Conservation (phyloP, 1,140 invertebrate species). For the Cydia fagiglandana region DNA sequence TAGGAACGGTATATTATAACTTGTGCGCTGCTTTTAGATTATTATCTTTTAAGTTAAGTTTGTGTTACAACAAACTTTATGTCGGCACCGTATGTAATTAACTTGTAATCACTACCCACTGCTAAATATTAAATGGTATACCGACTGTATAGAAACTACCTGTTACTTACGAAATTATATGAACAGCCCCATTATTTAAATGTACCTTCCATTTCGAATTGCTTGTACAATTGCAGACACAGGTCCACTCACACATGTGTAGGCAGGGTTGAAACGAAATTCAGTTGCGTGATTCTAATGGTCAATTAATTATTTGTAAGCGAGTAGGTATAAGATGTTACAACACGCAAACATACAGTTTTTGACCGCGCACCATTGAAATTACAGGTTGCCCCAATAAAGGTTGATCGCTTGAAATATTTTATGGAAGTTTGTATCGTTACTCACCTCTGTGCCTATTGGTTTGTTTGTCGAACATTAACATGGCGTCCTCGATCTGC, state of each 20-base stretch:
- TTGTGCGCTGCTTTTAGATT: background rate
- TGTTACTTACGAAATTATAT: constrained; percentile 23
- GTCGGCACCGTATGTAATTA: background rate
- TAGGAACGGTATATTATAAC: background rate
- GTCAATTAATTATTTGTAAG: constrained; percentile 31
- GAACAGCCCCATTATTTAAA: background rate
- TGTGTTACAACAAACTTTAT: constrained; percentile 36
- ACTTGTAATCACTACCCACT: constrained; percentile 28
- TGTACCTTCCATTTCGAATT: constrained; percentile 1
- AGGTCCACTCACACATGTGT: background rate
- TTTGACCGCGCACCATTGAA: constrained; percentile 28
- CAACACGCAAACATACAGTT: constrained; percentile 37
- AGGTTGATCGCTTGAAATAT: constrained; percentile 24
- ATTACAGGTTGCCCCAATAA: constrained; percentile 7
- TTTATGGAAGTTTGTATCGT: constrained; percentile 31
- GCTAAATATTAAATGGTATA: constrained; percentile 4
- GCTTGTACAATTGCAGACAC: constrained; percentile 17
- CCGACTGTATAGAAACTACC: background rate
- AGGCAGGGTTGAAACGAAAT: constrained; percentile 8
- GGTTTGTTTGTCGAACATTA: constrained; percentile 99
- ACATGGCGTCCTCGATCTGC: constrained; percentile 99
- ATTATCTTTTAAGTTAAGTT: constrained; percentile 34
- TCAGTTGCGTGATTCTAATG: constrained; percentile 31
- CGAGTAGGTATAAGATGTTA: constrained; percentile 33
- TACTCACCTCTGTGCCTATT: constrained; percentile 99